A percentile compares a stretch with the other conserved stretches of the same genome.
These are phyloP conservation scores for Hirundo rustica DNA, from an alignment of 2,797 vertebrate genomes.

Conservation along the genomic window DNA sequence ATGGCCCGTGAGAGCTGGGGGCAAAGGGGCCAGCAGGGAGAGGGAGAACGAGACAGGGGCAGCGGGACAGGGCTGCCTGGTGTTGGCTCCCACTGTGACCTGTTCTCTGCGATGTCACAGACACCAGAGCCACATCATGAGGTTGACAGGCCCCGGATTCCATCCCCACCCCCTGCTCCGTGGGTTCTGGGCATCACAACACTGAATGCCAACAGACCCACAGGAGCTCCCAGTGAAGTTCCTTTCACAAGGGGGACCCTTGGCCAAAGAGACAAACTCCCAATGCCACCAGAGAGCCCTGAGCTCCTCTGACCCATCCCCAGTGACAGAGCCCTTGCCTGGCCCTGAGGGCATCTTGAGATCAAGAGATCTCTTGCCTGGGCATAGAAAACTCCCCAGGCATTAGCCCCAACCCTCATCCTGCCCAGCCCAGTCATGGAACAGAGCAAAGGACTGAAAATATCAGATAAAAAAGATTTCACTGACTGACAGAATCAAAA, in stretches of 20 bases:
- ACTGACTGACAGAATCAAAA: not conserved
- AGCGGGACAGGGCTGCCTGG: not conserved
- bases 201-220: too few relatives aligned
- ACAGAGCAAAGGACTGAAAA: not conserved
- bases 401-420: not conserved
- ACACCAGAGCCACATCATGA: accelerated
- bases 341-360: too few relatives aligned
- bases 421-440: not conserved
- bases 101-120: not conserved
- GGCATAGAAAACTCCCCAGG: not conserved
- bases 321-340: not conserved
- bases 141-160: not conserved
- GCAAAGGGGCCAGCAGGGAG: not conserved
- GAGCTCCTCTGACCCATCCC: not conserved
- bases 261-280: not conserved
- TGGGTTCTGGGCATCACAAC: not conserved
- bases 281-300: not conserved
- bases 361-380: too few relatives aligned
- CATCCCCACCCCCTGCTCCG: not conserved
- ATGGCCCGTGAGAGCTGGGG: not conserved
- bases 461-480: not conserved
- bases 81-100: not conserved
- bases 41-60: not conserved
- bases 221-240: too few relatives aligned
- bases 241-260: too few relatives aligned